phyloP scores from a whole-genome alignment of 2,797 vertebrate species.

The Myotis daubentonii region DNA sequence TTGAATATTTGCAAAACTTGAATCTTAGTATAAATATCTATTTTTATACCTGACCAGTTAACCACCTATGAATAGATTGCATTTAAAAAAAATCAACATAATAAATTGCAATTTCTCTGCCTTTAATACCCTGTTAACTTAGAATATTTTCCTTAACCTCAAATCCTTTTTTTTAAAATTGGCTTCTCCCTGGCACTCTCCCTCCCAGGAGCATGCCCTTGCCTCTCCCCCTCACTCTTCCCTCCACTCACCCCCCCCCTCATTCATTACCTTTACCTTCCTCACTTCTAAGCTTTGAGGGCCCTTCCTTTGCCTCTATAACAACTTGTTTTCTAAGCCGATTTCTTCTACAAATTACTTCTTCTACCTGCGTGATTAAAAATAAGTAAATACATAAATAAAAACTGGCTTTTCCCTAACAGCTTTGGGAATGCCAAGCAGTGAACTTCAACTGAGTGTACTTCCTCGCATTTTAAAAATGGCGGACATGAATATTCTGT shows the following conservation, averaged over 20 bases:
- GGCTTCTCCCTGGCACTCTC: background rate
- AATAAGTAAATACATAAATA: background rate
- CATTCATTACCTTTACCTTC: background rate
- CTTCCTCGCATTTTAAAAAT: slow-evolving; percentile 1
- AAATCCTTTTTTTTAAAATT: background rate
- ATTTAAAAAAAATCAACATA: background rate
- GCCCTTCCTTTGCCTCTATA: background rate
- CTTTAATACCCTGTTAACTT: background rate
- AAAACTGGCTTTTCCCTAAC: background rate
- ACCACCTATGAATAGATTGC: background rate
- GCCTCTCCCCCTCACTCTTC: background rate
- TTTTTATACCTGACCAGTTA: background rate
- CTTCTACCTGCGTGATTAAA: background rate
- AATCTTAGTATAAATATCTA: background rate
- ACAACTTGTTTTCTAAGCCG: background rate
- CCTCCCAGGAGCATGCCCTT: too few relatives aligned
- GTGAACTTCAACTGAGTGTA: background rate
- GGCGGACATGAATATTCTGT: background rate
- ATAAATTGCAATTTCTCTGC: background rate
- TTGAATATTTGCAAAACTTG: background rate
- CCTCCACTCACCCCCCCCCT: too few relatives aligned
- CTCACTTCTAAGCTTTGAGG: background rate
- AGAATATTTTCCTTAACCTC: background rate
- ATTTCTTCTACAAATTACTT: background rate
- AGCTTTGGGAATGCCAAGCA: background rate